Conservation (phyloP, 2,797 vertebrate species). For the Eurystomus glaucurus region DNA sequence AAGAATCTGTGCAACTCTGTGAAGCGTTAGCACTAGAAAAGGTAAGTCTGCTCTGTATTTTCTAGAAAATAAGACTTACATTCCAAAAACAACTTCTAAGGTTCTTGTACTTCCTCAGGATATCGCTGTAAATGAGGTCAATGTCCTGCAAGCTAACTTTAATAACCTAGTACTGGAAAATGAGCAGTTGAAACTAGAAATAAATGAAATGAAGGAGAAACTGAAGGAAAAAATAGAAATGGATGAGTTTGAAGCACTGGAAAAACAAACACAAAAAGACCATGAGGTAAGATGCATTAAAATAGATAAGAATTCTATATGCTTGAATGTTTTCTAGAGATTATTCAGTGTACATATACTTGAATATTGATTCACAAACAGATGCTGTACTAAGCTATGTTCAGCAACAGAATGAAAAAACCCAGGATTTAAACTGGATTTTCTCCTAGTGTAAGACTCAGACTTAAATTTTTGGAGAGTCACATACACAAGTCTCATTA, state of each 20-base stretch:
- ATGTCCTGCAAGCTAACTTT: conserved; percentile 61
- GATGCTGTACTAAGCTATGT: not conserved
- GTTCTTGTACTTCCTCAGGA: conserved; percentile 63
- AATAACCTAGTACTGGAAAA: conserved; percentile 79
- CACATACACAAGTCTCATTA: not conserved
- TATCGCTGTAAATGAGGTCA: conserved; percentile 74
- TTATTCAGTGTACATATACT: not conserved
- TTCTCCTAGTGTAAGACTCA: not conserved
- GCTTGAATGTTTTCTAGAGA: not conserved
- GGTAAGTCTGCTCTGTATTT: conserved; percentile 71
- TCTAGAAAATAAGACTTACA: not conserved
- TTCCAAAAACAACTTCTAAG: not conserved
- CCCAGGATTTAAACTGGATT: not conserved
- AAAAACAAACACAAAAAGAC: conserved; percentile 86
- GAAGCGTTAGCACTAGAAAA: conserved; percentile 87
- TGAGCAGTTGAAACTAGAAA: conserved; percentile 77
- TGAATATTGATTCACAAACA: not conserved
- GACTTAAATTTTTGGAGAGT: not conserved
- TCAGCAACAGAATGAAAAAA: not conserved
- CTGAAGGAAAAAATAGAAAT: conserved; percentile 86
- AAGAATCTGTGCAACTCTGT: conserved; percentile 88
- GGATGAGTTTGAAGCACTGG: conserved; percentile 90
- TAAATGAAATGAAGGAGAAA: conserved; percentile 77
- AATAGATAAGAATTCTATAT: not conserved
- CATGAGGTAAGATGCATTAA: conserved; percentile 86